Evolutionary conservation across 2,888 invertebrate genomes (phyloP).

Genomic region (Pseudococcus viburni): DNA sequence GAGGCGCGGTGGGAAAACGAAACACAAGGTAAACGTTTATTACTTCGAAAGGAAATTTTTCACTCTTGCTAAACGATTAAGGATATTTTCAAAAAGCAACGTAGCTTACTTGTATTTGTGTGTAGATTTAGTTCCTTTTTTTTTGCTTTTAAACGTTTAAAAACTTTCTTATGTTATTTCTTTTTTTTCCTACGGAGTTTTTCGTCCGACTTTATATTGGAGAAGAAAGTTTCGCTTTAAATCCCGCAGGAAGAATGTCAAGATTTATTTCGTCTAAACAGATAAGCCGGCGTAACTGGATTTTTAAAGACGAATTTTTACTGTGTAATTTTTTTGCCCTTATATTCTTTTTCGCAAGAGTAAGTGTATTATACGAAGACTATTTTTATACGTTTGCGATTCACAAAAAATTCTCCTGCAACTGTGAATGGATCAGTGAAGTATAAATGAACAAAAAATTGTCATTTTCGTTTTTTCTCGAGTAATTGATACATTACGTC

Average conservation of each 20-base stretch:
- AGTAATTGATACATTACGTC: too few relatives aligned
- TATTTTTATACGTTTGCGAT: neutral
- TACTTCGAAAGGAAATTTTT: constrained; percentile 39
- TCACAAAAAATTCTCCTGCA: neutral
- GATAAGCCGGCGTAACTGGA: constrained; percentile 33
- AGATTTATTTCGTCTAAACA: constrained; percentile 38
- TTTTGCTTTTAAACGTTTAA: neutral
- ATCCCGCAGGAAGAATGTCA: constrained; percentile 44
- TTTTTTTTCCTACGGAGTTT: neutral
- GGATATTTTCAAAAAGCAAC: constrained; percentile 23
- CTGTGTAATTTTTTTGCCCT: neutral
- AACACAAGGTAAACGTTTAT: constrained; percentile 13
- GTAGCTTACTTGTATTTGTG: constrained; percentile 19
- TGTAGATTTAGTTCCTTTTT: neutral
- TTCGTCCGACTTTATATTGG: constrained; percentile 30
- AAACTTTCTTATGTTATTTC: constrained; percentile 40
- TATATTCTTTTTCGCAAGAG: neutral
- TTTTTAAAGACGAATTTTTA: constrained; percentile 29
- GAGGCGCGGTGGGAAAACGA: neutral
- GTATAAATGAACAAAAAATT: too few relatives aligned
- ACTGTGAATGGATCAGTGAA: too few relatives aligned
- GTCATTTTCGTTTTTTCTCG: too few relatives aligned
- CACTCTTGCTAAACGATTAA: constrained; percentile 33
- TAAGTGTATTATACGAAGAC: neutral
- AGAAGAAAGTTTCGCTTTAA: constrained; percentile 30